Percentiles rank a stretch among this genome's conserved stretches.
phyloP scores from a whole-genome alignment of 2,888 invertebrate genomes.

The Agrotis segetum region DNA sequence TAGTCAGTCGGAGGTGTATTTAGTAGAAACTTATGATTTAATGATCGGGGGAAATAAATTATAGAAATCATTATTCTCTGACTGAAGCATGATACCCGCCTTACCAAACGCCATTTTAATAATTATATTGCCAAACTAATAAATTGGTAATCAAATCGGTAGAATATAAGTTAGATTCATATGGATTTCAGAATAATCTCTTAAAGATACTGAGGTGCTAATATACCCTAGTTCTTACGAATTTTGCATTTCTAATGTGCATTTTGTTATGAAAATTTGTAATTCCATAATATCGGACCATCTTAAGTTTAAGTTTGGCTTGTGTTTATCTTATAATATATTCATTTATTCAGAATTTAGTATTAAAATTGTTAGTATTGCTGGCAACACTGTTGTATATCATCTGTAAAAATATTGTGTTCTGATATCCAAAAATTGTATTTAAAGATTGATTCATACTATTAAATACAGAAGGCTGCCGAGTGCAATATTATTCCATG shows the following conservation, averaged over 20 bases:
- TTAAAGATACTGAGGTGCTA: constrained; percentile 81
- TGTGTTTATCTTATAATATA: constrained; percentile 40
- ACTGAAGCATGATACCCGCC: constrained; percentile 39
- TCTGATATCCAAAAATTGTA: constrained; percentile 14
- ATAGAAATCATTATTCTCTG: constrained; percentile 26
- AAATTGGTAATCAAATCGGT: constrained; percentile 71
- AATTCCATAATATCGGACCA: constrained; percentile 71
- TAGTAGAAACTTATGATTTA: constrained; percentile 29
- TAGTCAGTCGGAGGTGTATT: constrained; percentile 22
- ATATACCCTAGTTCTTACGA: constrained; percentile 65
- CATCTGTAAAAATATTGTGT: neutral
- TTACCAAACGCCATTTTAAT: constrained; percentile 53
- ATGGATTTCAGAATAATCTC: constrained; percentile 78
- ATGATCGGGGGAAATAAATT: constrained; percentile 13
- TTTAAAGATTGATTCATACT: constrained; percentile 35
- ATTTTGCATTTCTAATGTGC: constrained; percentile 69
- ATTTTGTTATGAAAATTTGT: constrained; percentile 58
- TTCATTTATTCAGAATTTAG: constrained; percentile 36
- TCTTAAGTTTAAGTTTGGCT: constrained; percentile 59
- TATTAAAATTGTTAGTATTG: constrained; percentile 33
- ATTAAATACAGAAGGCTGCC: constrained; percentile 25
- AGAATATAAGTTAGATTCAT: constrained; percentile 74
- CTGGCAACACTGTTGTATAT: constrained; percentile 52
- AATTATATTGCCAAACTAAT: constrained; percentile 73
- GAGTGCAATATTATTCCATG: constrained; percentile 42